Conservation (phyloP, 2,888 invertebrate genomes). For the Drosophila crucigera region DNA sequence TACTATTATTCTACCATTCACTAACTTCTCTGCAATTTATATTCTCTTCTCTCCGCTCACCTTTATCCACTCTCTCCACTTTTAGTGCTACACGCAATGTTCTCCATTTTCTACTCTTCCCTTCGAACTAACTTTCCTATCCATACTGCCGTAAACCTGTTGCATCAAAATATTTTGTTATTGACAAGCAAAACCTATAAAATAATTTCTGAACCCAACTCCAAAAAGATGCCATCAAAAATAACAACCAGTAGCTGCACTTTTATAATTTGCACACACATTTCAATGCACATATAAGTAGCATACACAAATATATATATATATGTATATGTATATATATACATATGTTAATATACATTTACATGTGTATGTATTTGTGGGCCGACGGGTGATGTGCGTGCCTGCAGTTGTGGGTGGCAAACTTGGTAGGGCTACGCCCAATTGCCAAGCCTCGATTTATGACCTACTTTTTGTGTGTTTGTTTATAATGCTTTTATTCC, state of each 20-base stretch:
- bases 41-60: neutral
- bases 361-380: neutral
- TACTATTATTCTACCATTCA: neutral
- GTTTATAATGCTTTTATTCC: slow-evolving; percentile 52
- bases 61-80: neutral
- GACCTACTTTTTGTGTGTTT: slow-evolving; percentile 66
- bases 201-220: slow-evolving; percentile 38
- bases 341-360: slow-evolving; percentile 5
- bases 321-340: slow-evolving; percentile 9
- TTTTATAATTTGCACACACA: slow-evolving; percentile 34
- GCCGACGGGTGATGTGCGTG: slow-evolving; percentile 53
- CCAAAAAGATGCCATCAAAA: slow-evolving; percentile 1
- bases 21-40: neutral
- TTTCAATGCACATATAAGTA: slow-evolving; percentile 15
- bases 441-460: slow-evolving; percentile 58
- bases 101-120: neutral
- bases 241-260: slow-evolving; percentile 44
- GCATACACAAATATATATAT: neutral
- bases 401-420: slow-evolving; percentile 45
- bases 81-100: neutral
- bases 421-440: slow-evolving; percentile 19
- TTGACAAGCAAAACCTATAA: slow-evolving; percentile 29
- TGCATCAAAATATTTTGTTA: slow-evolving; percentile 29
- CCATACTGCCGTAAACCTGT: slow-evolving; percentile 45
- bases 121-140: neutral